phyloP scores from a whole-genome alignment of 2,797 vertebrate species.

The Sebastes hubbsi region DNA sequence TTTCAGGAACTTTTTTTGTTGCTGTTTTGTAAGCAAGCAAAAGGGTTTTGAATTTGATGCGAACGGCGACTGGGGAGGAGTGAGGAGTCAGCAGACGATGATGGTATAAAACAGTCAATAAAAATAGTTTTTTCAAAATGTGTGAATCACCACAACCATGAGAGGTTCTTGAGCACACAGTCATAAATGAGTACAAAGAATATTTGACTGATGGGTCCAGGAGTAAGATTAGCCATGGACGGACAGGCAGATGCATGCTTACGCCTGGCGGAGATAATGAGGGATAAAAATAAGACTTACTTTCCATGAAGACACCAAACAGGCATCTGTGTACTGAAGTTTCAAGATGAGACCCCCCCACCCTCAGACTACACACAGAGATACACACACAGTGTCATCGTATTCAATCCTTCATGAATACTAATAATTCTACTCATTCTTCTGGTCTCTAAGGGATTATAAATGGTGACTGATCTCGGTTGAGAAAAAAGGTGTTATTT shows the following conservation, averaged over 20 bases:
- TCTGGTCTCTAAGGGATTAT: slow-evolving; percentile 33
- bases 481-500: slow-evolving; percentile 6
- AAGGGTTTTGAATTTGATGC: neutral
- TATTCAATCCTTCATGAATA: slow-evolving; percentile 23
- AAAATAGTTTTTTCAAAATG: neutral
- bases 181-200: no score
- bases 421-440: slow-evolving; percentile 32
- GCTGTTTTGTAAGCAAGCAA: neutral
- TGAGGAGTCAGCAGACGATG: neutral
- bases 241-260: no score
- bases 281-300: neutral
- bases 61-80: neutral
- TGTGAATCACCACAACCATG: neutral
- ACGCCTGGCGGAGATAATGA: no score
- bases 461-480: slow-evolving; percentile 20
- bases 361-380: neutral
- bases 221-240: no score
- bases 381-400: neutral
- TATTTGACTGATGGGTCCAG: neutral
- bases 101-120: neutral
- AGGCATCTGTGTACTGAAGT: neutral
- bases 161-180: neutral
- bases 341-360: neutral
- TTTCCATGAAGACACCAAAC: neutral
- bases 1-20: neutral